Conservation (phyloP, 2,888 invertebrate genomes). For the Folsomia manolachei region DNA sequence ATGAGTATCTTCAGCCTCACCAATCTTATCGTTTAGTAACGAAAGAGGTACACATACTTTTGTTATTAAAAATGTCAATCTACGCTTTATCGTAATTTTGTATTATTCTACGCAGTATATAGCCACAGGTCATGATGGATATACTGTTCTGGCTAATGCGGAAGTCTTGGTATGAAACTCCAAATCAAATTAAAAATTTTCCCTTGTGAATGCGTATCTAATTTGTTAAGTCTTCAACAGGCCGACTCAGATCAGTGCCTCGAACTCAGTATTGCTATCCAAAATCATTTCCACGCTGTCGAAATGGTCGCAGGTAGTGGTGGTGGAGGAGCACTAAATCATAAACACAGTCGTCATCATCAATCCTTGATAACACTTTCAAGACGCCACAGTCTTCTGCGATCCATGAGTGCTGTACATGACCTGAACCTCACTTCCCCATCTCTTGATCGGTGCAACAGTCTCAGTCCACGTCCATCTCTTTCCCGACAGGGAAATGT, state of each 20-base stretch:
- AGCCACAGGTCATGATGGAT: constrained; percentile 74
- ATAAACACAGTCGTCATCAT: constrained; percentile 71
- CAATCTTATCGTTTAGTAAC: constrained; percentile 74
- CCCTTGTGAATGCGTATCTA: constrained; percentile 2
- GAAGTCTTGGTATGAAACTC: constrained; percentile 68
- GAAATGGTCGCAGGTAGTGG: constrained; percentile 70
- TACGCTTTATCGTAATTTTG: too few species aligned
- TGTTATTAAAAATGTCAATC: not conserved
- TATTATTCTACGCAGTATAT: constrained; percentile 60
- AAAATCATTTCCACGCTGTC: constrained; percentile 87
- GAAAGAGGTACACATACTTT: constrained; percentile 59
- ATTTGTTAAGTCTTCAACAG: constrained; percentile 56
- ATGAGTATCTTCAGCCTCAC: constrained; percentile 71
- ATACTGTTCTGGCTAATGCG: constrained; percentile 71
- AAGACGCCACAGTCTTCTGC: constrained; percentile 58
- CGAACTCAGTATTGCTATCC: constrained; percentile 75
- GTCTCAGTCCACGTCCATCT: constrained; percentile 45
- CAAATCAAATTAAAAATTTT: constrained; percentile 2
- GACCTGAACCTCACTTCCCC: constrained; percentile 36
- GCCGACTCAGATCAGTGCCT: constrained; percentile 82
- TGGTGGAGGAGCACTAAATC: constrained; percentile 26
- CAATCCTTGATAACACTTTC: constrained; percentile 82
- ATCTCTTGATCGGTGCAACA: constrained; percentile 41
- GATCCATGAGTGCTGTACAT: constrained; percentile 46
- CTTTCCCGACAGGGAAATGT: constrained; percentile 62